Evolutionary conservation across 2,888 invertebrate genomes (phyloP), one percentile per base, ranked within the genome.

Genomic region (Aradus depressus): DNA sequence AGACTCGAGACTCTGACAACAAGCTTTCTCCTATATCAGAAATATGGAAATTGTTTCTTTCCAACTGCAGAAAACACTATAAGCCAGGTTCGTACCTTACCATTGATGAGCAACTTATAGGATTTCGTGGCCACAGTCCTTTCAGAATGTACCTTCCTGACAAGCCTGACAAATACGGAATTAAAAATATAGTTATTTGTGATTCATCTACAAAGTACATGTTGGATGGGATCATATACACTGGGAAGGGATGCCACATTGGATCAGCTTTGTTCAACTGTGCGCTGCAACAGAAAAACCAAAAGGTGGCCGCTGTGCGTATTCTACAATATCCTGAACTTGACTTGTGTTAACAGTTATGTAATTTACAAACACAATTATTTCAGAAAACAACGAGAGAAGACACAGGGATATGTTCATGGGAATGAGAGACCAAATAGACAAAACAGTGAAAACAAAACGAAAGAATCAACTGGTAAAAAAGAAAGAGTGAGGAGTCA

Each of bases 1-100:
- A 19, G 14, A 26, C 21, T 5, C 4, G 50, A 3, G 34, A 45
- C 18, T 28, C 49, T 52, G 51, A n/a, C 6, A 50, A 51, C 53
- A 54, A 61, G 59, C 61, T 64, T 58, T 60, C 61, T 26, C 61
- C 62, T 14, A 52, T 63, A 23, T 37, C 62, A 56, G 59, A 62
- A 47, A 16, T 64, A 41, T 64, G 61, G 61, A 52, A 59, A 8
- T 5, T 44, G 2, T 62, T 62, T 43, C 50, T 59, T 14, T 32
- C 14, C 3, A 57, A 59, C 28, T 62, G 61, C 28, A 44, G 23
- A 23, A 44, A 50, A 14, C 44, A 52, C 44, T 62, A 62, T 45
- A 50, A 50, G 16, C 60, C 58, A 0, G 50, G 53, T 4, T 43
- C 50, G 37, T 57, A 56, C 45, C 44, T 55, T 5, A 62, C 59